Percentiles rank a stretch among this genome's conserved stretches.
These are phyloP conservation scores for Mormyrus hasselquistii DNA, from an alignment of 2,797 vertebrate species.

Conservation along the genomic window DNA sequence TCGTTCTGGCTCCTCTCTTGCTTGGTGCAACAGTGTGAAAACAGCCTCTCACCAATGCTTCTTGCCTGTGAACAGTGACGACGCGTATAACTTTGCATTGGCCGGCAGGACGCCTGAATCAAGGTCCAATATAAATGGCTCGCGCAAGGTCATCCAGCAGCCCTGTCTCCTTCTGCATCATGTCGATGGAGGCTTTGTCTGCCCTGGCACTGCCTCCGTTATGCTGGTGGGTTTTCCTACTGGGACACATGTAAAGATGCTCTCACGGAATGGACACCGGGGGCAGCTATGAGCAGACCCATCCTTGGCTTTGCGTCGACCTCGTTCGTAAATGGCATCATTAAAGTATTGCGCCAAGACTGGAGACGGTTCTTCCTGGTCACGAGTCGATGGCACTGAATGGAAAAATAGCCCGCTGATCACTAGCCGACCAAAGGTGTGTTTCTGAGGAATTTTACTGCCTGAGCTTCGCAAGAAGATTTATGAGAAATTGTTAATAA, in stretches of 20 bases:
- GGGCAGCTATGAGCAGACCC: neutral
- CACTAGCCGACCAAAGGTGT: neutral
- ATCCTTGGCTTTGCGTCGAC: neutral
- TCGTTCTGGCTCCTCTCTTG: neutral
- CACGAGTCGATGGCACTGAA: neutral
- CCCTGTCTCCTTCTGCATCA: neutral
- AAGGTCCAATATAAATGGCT: neutral
- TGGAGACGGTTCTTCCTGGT: neutral
- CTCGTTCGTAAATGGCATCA: neutral
- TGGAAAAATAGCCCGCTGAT: neutral
- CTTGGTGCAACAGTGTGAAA: neutral
- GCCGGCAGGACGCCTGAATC: neutral
- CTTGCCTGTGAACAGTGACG: neutral
- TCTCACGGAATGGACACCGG: neutral
- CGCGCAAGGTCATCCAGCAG: neutral
- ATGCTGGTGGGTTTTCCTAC: neutral
- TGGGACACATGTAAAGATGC: neutral
- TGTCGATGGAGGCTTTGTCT: neutral
- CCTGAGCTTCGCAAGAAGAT: neutral
- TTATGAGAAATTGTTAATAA: neutral
- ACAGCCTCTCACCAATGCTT: neutral
- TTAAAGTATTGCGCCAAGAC: neutral
- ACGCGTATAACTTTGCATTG: neutral
- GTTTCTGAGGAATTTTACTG: neutral
- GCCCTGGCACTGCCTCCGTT: neutral